Conservation (phyloP, 2,888 invertebrate genomes). For the Iselma pallidipennis region DNA sequence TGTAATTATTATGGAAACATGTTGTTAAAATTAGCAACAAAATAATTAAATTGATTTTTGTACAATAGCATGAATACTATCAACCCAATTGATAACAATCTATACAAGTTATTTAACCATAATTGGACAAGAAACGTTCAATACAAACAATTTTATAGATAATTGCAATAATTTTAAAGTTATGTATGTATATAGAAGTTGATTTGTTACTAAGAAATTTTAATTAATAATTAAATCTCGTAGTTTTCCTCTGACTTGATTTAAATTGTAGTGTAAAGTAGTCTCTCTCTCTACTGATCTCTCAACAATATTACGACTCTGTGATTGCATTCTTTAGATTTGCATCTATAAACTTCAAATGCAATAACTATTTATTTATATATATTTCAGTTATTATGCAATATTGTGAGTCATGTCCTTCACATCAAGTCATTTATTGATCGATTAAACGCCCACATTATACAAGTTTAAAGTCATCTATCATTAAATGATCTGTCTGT, state of each 20-base stretch:
- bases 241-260: too few relatives aligned
- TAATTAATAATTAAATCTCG: too few relatives aligned
- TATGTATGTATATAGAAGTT: background rate
- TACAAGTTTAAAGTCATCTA: slow-evolving; percentile 12
- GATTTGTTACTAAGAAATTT: background rate
- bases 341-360: background rate
- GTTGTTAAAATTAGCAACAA: too few relatives aligned
- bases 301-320: too few relatives aligned
- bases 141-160: background rate
- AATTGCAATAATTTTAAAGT: background rate
- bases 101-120: background rate
- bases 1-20: too few relatives aligned
- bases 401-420: slow-evolving; percentile 22
- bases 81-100: background rate
- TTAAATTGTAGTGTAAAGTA: background rate
- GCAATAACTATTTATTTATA: background rate
- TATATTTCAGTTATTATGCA: slow-evolving; percentile 14
- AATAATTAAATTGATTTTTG: too few relatives aligned
- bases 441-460: slow-evolving; percentile 15
- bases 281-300: too few relatives aligned
- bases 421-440: slow-evolving; percentile 11
- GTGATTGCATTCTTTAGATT: background rate
- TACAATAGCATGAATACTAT: too few relatives aligned
- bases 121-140: background rate
- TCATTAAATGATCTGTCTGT: slow-evolving; percentile 19